Conservation (phyloP, 2,888 invertebrate genomes). For the Capitulum mitella region DNA sequence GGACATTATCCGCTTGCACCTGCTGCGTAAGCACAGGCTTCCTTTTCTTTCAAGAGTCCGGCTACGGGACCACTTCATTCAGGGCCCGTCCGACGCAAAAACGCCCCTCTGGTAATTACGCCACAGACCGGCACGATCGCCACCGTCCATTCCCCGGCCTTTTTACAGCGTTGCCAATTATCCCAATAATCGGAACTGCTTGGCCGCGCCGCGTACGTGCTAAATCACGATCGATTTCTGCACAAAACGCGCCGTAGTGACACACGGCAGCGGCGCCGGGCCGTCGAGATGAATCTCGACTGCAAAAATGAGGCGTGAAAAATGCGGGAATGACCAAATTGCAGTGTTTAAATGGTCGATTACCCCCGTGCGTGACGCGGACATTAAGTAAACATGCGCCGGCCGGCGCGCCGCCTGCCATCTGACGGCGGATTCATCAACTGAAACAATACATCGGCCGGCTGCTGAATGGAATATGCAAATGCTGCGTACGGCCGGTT, state of each 20-base stretch:
- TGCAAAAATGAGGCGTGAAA: constrained; percentile 5
- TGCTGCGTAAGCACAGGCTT: neutral
- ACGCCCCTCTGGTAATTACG: neutral
- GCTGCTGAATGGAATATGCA: neutral
- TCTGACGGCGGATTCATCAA: neutral
- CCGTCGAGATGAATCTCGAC: neutral
- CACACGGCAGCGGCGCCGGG: neutral
- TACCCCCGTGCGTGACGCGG: neutral
- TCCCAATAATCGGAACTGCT: neutral
- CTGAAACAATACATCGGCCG: neutral
- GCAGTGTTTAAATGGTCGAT: neutral
- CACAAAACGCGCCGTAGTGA: neutral
- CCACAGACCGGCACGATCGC: neutral
- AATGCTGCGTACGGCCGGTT: neutral
- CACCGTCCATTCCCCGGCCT: neutral
- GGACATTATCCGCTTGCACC: neutral
- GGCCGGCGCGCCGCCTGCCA: neutral
- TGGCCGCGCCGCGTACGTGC: neutral
- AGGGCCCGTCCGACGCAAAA: neutral
- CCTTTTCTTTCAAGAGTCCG: neutral
- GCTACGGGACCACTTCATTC: neutral
- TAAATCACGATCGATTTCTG: constrained; percentile 3
- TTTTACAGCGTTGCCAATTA: constrained; percentile 8
- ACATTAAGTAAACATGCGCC: neutral
- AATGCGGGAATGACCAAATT: constrained; percentile 1